Base-by-base conservation (phyloP, 2,113 vertebrate species). In the Penelope pileata region DNA sequence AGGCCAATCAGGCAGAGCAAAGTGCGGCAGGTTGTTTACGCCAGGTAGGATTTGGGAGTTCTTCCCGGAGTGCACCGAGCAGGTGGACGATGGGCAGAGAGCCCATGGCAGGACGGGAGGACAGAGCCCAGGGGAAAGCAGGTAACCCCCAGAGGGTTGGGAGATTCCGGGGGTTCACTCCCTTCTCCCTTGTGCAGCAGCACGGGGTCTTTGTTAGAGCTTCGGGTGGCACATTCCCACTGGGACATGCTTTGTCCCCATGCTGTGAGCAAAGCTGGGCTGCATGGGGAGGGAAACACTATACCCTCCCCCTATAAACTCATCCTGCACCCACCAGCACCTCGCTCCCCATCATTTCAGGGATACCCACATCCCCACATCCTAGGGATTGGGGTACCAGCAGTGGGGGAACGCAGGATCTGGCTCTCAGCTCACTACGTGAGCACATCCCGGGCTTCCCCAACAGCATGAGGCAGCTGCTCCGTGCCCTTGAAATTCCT, bases 21-120 rank as follows among this genome's bases (percentile, higher is more conserved):
- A 73, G 91, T 29, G 62, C 85, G 16, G 94, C 95, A 97, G 96
- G 97, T 91, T 94, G 86, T 63, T 95, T 90, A 67, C 81, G 2
- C 21, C 81, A 96, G 95, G 95, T 96, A 63, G 73, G 64, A 50
- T 73, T 90, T 88, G 38, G 18, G 68, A 9, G 29, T 23, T 77
- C 88, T 81, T 43, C 63, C 79, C 3, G 5, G 42, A 43, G 9
- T 75, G 38, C 74, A 36, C 15, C 16, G 7, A 43, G 59, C 76
- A 63, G 59, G 45, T 36, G 47, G 45, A 79, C 2, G 1, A 89
- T 75, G 74, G 53, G n/a, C 6, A 2, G 4, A 0, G 10, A n/a
- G 32, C 5, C 18, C 2, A 3, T 1, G 2, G 54, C 42, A 58
- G 38, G 66, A 72, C 16, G 7, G 47, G 59, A 19, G 54, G 62